Percentiles rank a stretch among this genome's conserved stretches.
These are phyloP conservation scores for Ostrea edulis DNA, from an alignment of 1,140 invertebrate genomes.

Conservation along the genomic window DNA sequence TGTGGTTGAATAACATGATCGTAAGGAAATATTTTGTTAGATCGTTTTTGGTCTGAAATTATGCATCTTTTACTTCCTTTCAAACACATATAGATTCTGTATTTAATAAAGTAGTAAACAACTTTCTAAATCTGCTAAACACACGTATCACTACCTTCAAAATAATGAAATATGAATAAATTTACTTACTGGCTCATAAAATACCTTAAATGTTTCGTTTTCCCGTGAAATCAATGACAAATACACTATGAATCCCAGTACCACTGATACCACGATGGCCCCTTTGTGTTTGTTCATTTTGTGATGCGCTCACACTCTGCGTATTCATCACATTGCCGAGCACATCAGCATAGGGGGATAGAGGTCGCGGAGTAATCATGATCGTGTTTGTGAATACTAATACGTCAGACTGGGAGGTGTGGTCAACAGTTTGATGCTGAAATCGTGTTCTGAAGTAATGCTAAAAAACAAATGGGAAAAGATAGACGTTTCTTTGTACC, in stretches of 20 bases:
- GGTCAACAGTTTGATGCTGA: not conserved
- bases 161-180: conserved; percentile 1
- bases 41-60: too few relatives aligned
- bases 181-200: not conserved
- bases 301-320: not conserved
- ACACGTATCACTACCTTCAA: not conserved
- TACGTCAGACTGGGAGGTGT: not conserved
- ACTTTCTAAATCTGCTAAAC: too few relatives aligned
- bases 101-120: too few relatives aligned
- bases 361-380: not conserved
- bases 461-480: too few relatives aligned
- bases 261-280: not conserved
- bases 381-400: too few relatives aligned
- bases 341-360: not conserved
- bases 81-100: too few relatives aligned
- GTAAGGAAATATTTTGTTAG: too few relatives aligned
- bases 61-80: too few relatives aligned
- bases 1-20: too few relatives aligned
- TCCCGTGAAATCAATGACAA: not conserved
- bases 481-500: too few relatives aligned
- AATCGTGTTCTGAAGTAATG: too few relatives aligned
- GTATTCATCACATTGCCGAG: not conserved
- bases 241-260: not conserved
- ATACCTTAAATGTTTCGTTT: not conserved
- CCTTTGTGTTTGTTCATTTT: not conserved